phyloP scores from a whole-genome alignment of 2,113 vertebrate species.

The Nannobrachium achirus region DNA sequence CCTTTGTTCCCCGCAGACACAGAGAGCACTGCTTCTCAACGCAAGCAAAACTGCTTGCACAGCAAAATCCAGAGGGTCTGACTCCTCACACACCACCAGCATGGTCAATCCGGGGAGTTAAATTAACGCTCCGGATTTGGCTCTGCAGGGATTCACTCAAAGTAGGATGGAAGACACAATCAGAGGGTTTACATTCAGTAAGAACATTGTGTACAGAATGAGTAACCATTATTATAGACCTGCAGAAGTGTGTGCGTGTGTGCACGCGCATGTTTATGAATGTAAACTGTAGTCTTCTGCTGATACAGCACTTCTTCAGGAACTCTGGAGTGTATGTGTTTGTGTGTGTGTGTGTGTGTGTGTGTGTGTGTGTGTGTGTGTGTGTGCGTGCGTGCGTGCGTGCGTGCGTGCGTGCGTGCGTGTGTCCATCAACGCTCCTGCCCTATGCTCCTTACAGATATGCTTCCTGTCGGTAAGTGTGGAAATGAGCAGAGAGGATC shows the following conservation, averaged over 20 bases:
- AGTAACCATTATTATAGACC: too few species aligned
- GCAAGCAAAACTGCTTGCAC: too few species aligned
- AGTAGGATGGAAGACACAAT: too few species aligned
- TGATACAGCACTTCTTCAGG: slow-evolving; percentile 55
- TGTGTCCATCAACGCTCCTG: slow-evolving; percentile 1
- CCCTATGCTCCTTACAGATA: slow-evolving; percentile 59
- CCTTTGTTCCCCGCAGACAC: too few species aligned
- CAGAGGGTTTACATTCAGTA: too few species aligned
- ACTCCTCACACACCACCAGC: too few species aligned
- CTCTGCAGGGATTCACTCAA: too few species aligned
- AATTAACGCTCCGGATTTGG: too few species aligned
- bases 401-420: not conserved
- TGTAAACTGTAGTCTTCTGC: slow-evolving; percentile 45
- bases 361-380: not conserved
- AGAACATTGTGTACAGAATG: too few species aligned
- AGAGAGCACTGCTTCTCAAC: too few species aligned
- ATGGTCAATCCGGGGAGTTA: too few species aligned
- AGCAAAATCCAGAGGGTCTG: too few species aligned
- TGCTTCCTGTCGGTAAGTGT: slow-evolving; percentile 46
- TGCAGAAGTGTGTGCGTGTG: not conserved
- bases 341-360: slow-evolving; percentile 12
- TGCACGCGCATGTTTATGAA: slow-evolving; percentile 6
- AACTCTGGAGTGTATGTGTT: slow-evolving; percentile 46
- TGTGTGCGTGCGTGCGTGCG: not conserved
- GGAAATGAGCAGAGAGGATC: slow-evolving; percentile 36